Evolutionary conservation across 2,113 vertebrate genomes (phyloP).

Genomic region (Neomonachus schauinslandi): DNA sequence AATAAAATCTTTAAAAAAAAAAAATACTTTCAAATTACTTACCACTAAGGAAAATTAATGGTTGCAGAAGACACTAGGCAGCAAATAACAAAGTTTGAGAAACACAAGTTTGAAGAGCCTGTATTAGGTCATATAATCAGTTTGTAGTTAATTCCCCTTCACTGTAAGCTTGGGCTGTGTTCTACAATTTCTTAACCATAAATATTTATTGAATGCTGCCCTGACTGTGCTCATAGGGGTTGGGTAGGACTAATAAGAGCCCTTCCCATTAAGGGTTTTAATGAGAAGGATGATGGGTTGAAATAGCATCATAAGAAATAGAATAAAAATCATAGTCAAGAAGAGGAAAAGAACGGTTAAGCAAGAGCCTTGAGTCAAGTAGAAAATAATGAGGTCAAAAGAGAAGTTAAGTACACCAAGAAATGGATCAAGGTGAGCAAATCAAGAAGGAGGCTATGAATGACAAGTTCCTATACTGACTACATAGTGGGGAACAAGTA

Average conservation of each 20-base stretch:
- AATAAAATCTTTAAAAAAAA: not conserved
- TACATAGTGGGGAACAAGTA: not conserved
- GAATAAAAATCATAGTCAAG: not conserved
- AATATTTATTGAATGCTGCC: not conserved
- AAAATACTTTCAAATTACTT: not conserved
- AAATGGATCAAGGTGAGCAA: not conserved
- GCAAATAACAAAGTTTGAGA: not conserved
- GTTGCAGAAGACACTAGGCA: not conserved
- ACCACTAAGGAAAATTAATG: not conserved
- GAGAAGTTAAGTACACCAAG: not conserved
- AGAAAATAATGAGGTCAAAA: not conserved
- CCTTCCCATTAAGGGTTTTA: not conserved
- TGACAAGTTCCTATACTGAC: not conserved
- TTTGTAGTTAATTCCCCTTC: not conserved
- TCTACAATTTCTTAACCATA: not conserved
- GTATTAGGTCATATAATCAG: not conserved
- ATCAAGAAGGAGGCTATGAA: not conserved
- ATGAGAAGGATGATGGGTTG: not conserved
- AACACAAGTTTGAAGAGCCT: not conserved
- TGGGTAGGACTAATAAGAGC: not conserved
- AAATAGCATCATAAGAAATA: not conserved
- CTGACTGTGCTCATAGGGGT: not conserved
- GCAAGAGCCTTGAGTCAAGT: not conserved
- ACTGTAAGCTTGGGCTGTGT: not conserved
- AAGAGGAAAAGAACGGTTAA: not conserved